Conservation (phyloP, 2,113 vertebrate genomes). For the Stomatorhinus ivindoensis region DNA sequence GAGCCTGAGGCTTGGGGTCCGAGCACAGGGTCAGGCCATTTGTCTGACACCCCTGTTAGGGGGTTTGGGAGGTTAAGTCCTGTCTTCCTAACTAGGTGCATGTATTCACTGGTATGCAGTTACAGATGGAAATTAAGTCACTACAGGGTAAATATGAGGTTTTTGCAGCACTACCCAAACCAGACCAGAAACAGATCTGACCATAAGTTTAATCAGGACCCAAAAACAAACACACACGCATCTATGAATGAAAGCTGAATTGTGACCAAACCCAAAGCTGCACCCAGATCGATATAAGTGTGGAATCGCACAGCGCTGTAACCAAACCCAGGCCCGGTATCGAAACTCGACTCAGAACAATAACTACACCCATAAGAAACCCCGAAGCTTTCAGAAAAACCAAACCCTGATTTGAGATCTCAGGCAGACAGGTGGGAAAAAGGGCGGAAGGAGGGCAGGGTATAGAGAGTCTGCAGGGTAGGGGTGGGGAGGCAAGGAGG, state of each 20-base stretch:
- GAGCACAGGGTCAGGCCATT: neutral
- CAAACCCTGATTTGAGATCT: constrained; percentile 5
- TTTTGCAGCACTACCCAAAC: neutral
- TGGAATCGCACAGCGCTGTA: neutral
- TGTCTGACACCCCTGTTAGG: neutral
- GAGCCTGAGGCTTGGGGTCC: neutral
- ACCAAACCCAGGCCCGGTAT: neutral
- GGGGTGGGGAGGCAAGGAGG: neutral
- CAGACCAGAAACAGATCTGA: neutral
- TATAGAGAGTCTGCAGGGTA: neutral
- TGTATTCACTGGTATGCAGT: neutral
- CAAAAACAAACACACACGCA: neutral
- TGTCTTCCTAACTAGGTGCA: neutral
- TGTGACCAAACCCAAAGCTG: neutral
- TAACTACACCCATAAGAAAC: neutral
- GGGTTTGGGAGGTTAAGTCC: neutral
- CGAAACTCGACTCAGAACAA: neutral
- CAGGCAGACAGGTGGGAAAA: neutral
- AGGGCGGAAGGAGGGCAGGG: neutral
- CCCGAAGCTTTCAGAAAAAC: neutral
- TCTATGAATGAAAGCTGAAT: neutral
- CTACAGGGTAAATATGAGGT: neutral
- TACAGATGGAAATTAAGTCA: neutral
- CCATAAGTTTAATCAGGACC: neutral
- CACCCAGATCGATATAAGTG: neutral